Conservation (phyloP, 2,888 invertebrate genomes). For the Gnatocerus cornutus region DNA sequence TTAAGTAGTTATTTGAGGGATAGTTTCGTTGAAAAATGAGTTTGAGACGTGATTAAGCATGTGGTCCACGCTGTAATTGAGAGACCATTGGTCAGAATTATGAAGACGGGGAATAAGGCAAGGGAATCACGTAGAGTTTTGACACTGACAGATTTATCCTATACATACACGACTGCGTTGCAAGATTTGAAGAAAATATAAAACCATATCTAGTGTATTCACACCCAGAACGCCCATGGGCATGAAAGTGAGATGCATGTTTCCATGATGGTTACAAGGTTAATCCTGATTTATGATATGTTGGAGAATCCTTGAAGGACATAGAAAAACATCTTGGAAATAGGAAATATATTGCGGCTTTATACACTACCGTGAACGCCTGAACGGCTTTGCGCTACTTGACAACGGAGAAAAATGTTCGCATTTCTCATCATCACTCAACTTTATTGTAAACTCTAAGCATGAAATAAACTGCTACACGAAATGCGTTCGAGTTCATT, state of each 20-base stretch:
- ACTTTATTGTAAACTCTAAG: slow-evolving; percentile 65
- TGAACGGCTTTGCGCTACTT: slow-evolving; percentile 63
- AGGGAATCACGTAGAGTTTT: slow-evolving; percentile 54
- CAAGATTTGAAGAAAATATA: slow-evolving; percentile 12
- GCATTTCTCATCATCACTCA: slow-evolving; percentile 66
- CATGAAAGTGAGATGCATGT: slow-evolving; percentile 54
- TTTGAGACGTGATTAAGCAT: slow-evolving; percentile 53
- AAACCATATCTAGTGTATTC: background rate
- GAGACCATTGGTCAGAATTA: slow-evolving; percentile 53
- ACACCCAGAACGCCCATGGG: slow-evolving; percentile 18
- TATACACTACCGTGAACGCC: slow-evolving; percentile 61
- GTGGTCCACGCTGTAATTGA: slow-evolving; percentile 54
- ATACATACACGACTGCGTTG: slow-evolving; percentile 31
- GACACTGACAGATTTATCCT: slow-evolving; percentile 60
- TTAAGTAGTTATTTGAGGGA: slow-evolving; percentile 29
- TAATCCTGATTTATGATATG: slow-evolving; percentile 67
- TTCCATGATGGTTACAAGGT: slow-evolving; percentile 61
- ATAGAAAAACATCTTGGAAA: slow-evolving; percentile 64
- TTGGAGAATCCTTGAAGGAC: slow-evolving; percentile 63
- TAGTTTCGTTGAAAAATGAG: slow-evolving; percentile 52
- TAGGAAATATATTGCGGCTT: slow-evolving; percentile 65
- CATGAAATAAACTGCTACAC: slow-evolving; percentile 59
- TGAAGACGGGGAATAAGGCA: slow-evolving; percentile 52
- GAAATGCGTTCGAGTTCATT: slow-evolving; percentile 50
- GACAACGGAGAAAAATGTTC: slow-evolving; percentile 65